Conservation (phyloP, 2,888 invertebrate species). For the Dasysyrphus albostriatus region DNA sequence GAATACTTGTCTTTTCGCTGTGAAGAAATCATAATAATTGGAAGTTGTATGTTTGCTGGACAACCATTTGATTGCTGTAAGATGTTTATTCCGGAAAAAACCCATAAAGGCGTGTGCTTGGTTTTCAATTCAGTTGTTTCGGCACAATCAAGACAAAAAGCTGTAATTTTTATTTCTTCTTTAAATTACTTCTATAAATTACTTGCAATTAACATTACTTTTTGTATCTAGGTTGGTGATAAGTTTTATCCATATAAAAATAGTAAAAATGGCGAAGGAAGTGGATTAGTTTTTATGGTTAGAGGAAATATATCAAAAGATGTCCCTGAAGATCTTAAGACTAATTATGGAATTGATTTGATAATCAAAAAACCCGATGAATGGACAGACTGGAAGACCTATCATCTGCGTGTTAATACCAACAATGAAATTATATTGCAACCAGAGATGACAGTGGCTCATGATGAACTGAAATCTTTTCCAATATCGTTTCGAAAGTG, state of each 20-base stretch:
- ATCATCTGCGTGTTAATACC: conserved; percentile 78
- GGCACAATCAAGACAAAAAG: conserved; percentile 78
- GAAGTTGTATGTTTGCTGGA: conserved; percentile 83
- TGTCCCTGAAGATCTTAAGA: conserved; percentile 40
- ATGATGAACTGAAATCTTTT: conserved; percentile 76
- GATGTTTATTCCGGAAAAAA: conserved; percentile 83
- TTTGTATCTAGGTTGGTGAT: conserved; percentile 76
- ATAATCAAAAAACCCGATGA: conserved; percentile 79
- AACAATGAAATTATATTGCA: conserved; percentile 79
- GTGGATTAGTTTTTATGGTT: conserved; percentile 79
- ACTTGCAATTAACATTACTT: too few relatives aligned
- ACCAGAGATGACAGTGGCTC: conserved; percentile 78
- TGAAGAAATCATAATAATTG: conserved; percentile 83
- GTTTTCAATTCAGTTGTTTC: conserved; percentile 84
- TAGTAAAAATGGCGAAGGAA: conserved; percentile 80
- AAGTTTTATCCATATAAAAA: conserved; percentile 79
- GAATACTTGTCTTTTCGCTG: conserved; percentile 81
- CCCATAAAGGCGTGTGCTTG: conserved; percentile 83
- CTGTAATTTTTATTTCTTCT: conserved; percentile 47
- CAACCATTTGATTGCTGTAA: conserved; percentile 83
- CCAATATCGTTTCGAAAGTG: conserved; percentile 78
- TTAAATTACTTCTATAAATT: neutral
- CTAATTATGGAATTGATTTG: conserved; percentile 70
- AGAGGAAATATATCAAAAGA: conserved; percentile 74
- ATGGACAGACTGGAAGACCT: conserved; percentile 77